Evolutionary conservation across 2,888 invertebrate genomes (phyloP).

Genomic region (Fragum fragum): DNA sequence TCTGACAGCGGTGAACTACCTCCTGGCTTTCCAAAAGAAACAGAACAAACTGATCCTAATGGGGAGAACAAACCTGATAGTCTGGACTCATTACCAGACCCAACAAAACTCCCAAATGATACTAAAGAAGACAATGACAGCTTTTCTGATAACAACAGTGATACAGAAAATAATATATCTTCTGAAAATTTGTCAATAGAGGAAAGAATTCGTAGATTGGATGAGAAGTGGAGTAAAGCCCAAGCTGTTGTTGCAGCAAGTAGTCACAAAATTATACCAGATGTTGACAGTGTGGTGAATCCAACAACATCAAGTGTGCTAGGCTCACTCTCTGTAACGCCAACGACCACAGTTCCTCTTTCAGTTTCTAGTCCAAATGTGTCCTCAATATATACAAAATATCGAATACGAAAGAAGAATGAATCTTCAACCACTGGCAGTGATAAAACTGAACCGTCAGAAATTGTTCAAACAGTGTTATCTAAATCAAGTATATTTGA

Average conservation of each 20-base stretch:
- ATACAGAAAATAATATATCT: conserved; percentile 53
- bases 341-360: conserved; percentile 58
- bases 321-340: conserved; percentile 40
- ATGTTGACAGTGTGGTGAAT: conserved; percentile 61
- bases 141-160: conserved; percentile 75
- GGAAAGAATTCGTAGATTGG: conserved; percentile 96
- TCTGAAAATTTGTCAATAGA: conserved; percentile 90
- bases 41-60: conserved; percentile 47
- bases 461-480: conserved; percentile 96
- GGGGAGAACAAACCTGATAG: conserved; percentile 63
- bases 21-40: conserved; percentile 58
- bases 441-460: conserved; percentile 93
- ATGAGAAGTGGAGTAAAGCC: conserved; percentile 92
- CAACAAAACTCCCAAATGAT: conserved; percentile 51
- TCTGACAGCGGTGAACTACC: conserved; percentile 66
- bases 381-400: conserved; percentile 83
- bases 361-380: conserved; percentile 61
- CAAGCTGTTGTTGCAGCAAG: conserved; percentile 64
- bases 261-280: conserved; percentile 63
- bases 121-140: conserved; percentile 68
- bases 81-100: conserved; percentile 60
- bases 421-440: conserved; percentile 66
- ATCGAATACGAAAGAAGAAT: conserved; percentile 84
- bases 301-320: conserved; percentile 52
- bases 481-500: conserved; percentile 97